Evolutionary conservation across 2,888 invertebrate species (phyloP).

Genomic region (Eugnorisma glareosa): DNA sequence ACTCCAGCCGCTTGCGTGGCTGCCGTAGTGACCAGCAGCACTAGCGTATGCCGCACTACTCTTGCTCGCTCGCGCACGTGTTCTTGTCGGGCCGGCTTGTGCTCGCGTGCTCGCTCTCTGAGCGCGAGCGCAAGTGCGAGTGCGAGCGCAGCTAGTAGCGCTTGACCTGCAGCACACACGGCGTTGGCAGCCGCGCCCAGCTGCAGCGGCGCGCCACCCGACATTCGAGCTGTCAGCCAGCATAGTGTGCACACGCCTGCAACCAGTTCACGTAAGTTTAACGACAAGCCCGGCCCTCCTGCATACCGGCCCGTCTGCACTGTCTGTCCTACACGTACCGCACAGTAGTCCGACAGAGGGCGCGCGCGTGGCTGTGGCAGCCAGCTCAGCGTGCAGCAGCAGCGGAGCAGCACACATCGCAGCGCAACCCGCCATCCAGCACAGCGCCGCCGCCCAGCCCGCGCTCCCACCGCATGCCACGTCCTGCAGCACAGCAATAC

Average conservation of each 20-base stretch:
- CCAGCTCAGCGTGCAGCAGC: constrained; percentile 93
- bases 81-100: constrained; percentile 78
- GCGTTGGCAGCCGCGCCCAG: constrained; percentile 90
- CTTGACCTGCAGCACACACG: constrained; percentile 93
- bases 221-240: constrained; percentile 92
- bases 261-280: constrained; percentile 23
- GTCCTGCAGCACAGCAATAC: constrained; percentile 68
- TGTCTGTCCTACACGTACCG: constrained; percentile 78
- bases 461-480: constrained; percentile 89
- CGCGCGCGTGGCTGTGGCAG: constrained; percentile 91
- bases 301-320: neutral
- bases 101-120: constrained; percentile 9
- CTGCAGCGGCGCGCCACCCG: constrained; percentile 91
- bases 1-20: constrained; percentile 84
- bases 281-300: neutral
- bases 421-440: constrained; percentile 92
- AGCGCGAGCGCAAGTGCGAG: constrained; percentile 90
- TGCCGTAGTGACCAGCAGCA: constrained; percentile 79
- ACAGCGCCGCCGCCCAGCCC: constrained; percentile 93
- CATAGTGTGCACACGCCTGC: constrained; percentile 92
- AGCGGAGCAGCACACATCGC: constrained; percentile 93
- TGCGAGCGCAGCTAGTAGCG: constrained; percentile 92
- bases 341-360: constrained; percentile 93
- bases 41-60: constrained; percentile 82
- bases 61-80: constrained; percentile 84